These are phyloP conservation scores for Dasysyrphus tricinctus DNA, from an alignment of 2,888 invertebrate species.

Conservation along the genomic window DNA sequence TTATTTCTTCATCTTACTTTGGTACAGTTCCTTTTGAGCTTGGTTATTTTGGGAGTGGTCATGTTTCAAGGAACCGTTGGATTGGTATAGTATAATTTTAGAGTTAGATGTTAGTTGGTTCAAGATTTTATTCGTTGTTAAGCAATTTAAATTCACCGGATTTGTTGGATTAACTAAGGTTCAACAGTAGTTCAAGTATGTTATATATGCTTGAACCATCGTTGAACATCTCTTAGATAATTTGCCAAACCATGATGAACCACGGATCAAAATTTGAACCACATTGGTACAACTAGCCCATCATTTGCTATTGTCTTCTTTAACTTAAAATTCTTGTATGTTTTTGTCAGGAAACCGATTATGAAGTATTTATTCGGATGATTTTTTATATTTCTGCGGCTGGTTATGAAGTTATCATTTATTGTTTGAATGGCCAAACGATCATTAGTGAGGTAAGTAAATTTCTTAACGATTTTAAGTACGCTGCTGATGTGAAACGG, in stretches of 20 bases:
- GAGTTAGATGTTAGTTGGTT: no score
- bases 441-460: slow-evolving; percentile 4
- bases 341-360: slow-evolving; percentile 33
- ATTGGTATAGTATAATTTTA: slow-evolving; percentile 73
- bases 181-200: no score
- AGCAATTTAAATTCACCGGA: no score
- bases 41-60: slow-evolving; percentile 79
- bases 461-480: background rate
- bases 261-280: no score
- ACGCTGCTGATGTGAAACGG: no score
- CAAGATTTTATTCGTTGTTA: no score
- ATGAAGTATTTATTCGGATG: slow-evolving; percentile 75
- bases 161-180: no score
- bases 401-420: slow-evolving; percentile 79
- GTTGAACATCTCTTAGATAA: no score
- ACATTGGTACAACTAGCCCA: no score
- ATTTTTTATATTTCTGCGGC: slow-evolving; percentile 79
- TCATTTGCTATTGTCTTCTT: background rate
- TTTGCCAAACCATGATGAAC: no score
- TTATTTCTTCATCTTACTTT: slow-evolving; percentile 79
- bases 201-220: no score
- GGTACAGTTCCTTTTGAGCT: slow-evolving; percentile 80
- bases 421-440: slow-evolving; percentile 80
- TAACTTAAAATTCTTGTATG: background rate
- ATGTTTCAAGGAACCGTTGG: slow-evolving; percentile 79